Evolutionary conservation across 2,797 vertebrate genomes (phyloP).

Genomic region (Typhlichthys eigenmanni): DNA sequence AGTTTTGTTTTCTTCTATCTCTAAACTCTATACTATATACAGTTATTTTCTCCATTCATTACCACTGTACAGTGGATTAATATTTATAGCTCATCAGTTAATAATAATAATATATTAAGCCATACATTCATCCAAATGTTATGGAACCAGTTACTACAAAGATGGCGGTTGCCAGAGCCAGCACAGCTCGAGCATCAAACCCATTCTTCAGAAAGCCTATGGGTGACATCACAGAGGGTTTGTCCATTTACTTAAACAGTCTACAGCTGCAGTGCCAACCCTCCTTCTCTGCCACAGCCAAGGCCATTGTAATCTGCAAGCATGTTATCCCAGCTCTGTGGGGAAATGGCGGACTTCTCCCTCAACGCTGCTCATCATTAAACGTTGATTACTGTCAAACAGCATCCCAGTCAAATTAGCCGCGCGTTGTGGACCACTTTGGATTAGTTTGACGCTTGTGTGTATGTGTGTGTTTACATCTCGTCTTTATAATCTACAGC

Average conservation of each 20-base stretch:
- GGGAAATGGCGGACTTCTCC: conserved; percentile 82
- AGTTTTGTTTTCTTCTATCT: too few relatives aligned
- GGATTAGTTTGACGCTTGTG: conserved; percentile 41
- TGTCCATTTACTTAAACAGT: neutral
- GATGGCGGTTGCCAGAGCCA: too few relatives aligned
- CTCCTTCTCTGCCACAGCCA: conserved; percentile 61
- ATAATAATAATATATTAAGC: too few relatives aligned
- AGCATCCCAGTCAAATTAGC: conserved; percentile 86
- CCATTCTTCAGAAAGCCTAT: too few relatives aligned
- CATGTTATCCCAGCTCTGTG: conserved; percentile 75
- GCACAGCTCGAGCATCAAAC: too few relatives aligned
- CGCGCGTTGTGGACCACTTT: conserved; percentile 79
- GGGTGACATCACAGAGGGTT: too few relatives aligned
- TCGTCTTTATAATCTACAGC: conserved; percentile 39
- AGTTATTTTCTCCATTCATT: too few relatives aligned
- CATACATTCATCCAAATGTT: too few relatives aligned
- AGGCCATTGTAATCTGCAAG: conserved; percentile 79
- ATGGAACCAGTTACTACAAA: too few relatives aligned
- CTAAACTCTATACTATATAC: too few relatives aligned
- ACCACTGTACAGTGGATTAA: too few relatives aligned
- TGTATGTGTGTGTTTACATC: conserved; percentile 29
- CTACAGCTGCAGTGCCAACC: conserved; percentile 49
- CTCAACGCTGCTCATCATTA: conserved; percentile 86
- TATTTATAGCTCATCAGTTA: too few relatives aligned
- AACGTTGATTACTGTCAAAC: conserved; percentile 91